phyloP scores from a whole-genome alignment of 2,797 vertebrate genomes.

The Chelmon rostratus region DNA sequence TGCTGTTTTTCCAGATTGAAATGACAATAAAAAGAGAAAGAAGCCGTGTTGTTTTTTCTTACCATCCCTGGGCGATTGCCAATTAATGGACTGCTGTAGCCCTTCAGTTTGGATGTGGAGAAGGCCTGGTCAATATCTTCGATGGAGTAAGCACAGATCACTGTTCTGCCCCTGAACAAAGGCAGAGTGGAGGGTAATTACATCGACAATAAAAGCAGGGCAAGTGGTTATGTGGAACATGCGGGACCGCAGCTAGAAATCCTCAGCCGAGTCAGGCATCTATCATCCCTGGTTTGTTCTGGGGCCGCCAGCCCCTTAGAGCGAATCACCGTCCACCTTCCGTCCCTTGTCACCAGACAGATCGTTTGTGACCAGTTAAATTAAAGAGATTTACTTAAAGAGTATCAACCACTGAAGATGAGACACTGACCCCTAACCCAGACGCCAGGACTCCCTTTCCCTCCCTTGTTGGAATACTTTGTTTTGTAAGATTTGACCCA shows the following conservation, averaged over 20 bases:
- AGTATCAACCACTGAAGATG: too few relatives aligned
- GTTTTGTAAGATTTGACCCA: not conserved
- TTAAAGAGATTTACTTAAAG: too few relatives aligned
- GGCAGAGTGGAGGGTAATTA: constrained; percentile 14
- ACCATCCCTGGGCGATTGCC: constrained; percentile 85
- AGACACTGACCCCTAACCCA: too few relatives aligned
- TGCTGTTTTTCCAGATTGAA: constrained; percentile 6
- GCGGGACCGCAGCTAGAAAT: not conserved
- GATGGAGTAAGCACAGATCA: constrained; percentile 89
- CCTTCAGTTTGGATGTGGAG: constrained; percentile 85
- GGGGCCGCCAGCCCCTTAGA: not conserved
- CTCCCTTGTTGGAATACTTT: not conserved
- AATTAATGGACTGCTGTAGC: constrained; percentile 76
- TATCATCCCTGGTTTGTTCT: not conserved
- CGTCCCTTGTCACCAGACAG: too few relatives aligned
- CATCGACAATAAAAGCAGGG: not conserved
- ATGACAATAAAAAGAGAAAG: not conserved
- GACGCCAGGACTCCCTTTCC: not conserved
- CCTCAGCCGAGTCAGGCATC: not conserved
- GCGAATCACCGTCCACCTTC: not conserved
- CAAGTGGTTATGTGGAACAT: not conserved
- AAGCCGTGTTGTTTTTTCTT: constrained; percentile 29
- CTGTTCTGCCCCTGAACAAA: constrained; percentile 84
- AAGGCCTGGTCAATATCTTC: constrained; percentile 85
- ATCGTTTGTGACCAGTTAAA: not conserved